Base-by-base conservation (phyloP, 1,140 invertebrate genomes). In the Tribolium madens region DNA sequence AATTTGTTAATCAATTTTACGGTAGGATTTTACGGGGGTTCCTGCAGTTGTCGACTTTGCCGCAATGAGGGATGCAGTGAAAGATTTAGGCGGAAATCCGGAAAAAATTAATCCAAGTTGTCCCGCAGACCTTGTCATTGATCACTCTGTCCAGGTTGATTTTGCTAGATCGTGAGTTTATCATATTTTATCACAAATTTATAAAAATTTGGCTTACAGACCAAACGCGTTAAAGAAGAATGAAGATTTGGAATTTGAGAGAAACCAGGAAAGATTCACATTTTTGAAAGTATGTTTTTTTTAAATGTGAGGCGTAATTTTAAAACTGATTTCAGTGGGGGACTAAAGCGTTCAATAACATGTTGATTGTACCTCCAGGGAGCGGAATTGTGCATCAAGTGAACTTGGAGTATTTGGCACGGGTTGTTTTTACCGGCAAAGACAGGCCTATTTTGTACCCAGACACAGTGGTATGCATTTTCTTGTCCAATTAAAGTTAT, bases 361-460 rank as follows among this genome's bases (percentile, higher is more conserved):
- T 99, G 95, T 87, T 97, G 80, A 99, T 99, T 77, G 95, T 99
- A 6, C 98, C 98, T 15, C 98, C 98, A 2, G 98, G 98, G 9
- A 98, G 95, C 78, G 98, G 98, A 6, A 99, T 99, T 77, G 96
- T 98, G 0, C 98, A 99, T 88, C 97, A 99, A 90, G 97, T 99
- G 0, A 99, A 99, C 87, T 88, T 99, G 79, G 97, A 99, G 85
- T 98, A 98, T 84, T 85, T 99, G 47, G 97, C 96, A 0, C 89
- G 97, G 74, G 96, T 99, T n/a, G 97, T 99, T 1, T 99, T 98
- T 83, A 90, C 89, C 26, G 91, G 91, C 1, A 88, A 91, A 14
- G 87, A 89, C 73, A 87, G 86, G 2, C 26, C 78, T 2, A 17
- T 93, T 0, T 85, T 99, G 0, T 97, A 98, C 86, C 98, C 97